A percentile compares a stretch with the other conserved stretches of the same genome.
Evolutionary conservation across 1,140 invertebrate genomes (phyloP).

Genomic region (Babylonia areolata): DNA sequence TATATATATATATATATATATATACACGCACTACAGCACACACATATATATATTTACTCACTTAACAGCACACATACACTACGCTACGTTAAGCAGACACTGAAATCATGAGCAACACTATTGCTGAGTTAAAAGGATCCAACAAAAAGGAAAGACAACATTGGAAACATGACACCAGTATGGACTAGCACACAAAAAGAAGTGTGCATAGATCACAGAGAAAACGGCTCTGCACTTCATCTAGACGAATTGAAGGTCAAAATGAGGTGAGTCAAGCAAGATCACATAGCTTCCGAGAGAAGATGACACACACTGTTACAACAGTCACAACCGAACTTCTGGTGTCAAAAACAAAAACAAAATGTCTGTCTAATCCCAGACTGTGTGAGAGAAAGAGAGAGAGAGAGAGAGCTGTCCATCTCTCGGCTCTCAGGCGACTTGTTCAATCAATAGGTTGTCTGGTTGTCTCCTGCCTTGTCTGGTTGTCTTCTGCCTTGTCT

Average conservation of each 20-base stretch:
- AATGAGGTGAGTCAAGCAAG: neutral
- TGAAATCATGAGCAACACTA: neutral
- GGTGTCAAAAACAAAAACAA: neutral
- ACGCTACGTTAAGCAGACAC: neutral
- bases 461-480: no score
- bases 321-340: neutral
- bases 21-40: neutral
- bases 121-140: no score
- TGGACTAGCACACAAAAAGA: neutral
- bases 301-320: neutral
- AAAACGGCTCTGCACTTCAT: neutral
- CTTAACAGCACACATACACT: neutral
- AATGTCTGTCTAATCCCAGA: no score
- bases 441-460: no score
- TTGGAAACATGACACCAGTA: neutral
- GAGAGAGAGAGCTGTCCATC: no score
- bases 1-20: neutral
- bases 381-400: no score
- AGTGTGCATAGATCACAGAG: constrained; percentile 19
- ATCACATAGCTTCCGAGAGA: neutral
- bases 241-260: neutral
- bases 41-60: neutral
- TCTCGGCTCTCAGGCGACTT: no score
- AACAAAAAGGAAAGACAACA: neutral
- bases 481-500: no score